phyloP scores from a whole-genome alignment of 2,888 invertebrate genomes.

The Penaeus monodon region DNA sequence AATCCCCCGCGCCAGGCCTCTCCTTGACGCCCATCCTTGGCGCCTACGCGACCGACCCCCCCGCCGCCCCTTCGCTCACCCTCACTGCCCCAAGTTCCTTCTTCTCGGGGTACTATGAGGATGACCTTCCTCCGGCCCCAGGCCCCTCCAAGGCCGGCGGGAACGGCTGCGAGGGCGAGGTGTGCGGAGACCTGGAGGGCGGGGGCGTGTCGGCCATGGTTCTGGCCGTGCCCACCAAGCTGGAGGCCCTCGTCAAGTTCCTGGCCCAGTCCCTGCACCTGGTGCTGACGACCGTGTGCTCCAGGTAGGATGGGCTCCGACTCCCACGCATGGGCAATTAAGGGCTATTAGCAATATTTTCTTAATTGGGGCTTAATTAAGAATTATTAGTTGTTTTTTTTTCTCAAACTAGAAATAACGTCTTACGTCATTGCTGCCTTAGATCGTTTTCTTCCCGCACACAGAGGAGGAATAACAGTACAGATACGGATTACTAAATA shows the following conservation, averaged over 20 bases:
- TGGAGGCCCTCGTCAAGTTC: constrained; percentile 62
- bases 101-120: constrained; percentile 62
- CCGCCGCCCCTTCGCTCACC: too few species aligned
- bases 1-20: constrained; percentile 7
- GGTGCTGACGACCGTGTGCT: constrained; percentile 60
- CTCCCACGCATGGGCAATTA: background rate
- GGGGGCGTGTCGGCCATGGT: constrained; percentile 53
- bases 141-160: background rate
- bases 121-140: background rate
- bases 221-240: constrained; percentile 56
- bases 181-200: constrained; percentile 33
- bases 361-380: background rate
- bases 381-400: too few species aligned
- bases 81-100: constrained; percentile 1
- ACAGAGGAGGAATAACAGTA: too few species aligned
- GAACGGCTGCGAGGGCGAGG: constrained; percentile 17
- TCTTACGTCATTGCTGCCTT: too few species aligned
- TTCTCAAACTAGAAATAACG: too few species aligned
- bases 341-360: background rate
- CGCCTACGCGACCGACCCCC: too few species aligned
- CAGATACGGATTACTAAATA: too few species aligned
- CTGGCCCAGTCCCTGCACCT: constrained; percentile 63
- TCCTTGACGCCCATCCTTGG: constrained; percentile 4
- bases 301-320: constrained; percentile 39
- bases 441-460: too few species aligned